Conservation (phyloP, 2,797 vertebrate genomes). For the Pteropus rufus region DNA sequence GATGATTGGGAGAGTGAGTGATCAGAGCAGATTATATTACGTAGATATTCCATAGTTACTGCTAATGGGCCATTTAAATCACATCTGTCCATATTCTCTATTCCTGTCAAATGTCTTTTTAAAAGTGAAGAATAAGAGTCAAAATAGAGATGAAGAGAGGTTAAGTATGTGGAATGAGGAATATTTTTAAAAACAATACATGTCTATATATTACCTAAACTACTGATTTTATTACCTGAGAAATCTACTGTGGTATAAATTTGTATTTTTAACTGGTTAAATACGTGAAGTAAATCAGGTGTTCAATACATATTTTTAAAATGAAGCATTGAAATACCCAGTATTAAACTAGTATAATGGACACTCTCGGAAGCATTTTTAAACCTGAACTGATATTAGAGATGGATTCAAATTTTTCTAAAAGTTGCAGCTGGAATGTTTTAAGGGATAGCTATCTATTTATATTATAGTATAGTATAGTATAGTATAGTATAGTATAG, state of each 20-base stretch:
- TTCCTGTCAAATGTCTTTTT: not conserved
- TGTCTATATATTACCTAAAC: not conserved
- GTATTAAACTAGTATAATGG: not conserved
- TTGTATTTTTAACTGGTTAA: not conserved
- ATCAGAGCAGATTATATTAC: not conserved
- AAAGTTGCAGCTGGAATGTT: not conserved
- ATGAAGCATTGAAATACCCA: not conserved
- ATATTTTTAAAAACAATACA: not conserved
- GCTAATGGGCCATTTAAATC: not conserved
- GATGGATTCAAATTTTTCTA: not conserved
- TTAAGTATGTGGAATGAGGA: not conserved
- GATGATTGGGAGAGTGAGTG: not conserved
- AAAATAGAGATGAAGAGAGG: not conserved
- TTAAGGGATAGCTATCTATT: not conserved
- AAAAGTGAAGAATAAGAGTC: not conserved
- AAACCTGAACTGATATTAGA: not conserved
- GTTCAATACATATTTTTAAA: not conserved
- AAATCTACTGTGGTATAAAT: not conserved
- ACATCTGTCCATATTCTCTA: not conserved
- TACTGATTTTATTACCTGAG: not conserved
- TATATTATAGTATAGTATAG: no score
- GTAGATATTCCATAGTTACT: not conserved
- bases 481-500: not conserved
- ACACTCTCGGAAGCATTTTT: not conserved
- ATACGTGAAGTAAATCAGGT: not conserved